Base-by-base conservation (phyloP, 2,888 invertebrate genomes). In the Conomelus anceps region DNA sequence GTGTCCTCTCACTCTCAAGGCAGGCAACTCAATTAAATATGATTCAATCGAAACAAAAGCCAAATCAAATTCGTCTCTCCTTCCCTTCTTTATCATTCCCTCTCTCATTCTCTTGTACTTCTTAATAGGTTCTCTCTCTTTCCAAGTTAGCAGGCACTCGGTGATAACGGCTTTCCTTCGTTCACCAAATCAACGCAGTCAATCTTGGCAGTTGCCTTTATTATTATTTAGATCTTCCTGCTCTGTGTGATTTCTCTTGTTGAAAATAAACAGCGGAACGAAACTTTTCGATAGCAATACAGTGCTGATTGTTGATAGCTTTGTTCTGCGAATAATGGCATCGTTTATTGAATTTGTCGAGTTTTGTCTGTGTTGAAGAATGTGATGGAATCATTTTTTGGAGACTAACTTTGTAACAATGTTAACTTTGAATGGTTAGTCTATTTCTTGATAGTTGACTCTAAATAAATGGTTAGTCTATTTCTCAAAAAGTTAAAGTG, bases 21-120 rank as follows among this genome's bases (percentile, higher is more conserved):
- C 63, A 63, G 63, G 86, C 90, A 89, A 89, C 90, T 90, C 90
- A 89, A 89, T 90, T 90, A 90, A 89, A 87, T 89, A 90, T 90
- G 90, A 90, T 90, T 90, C 89, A 89, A 90, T 90, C 90, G 88
- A 85, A 88, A 88, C 88, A 88, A 88, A 88, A 85, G 88, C 88
- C 85, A 88, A 88, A 88, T 88, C 88, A 88, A 84, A 88, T 88
- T 88, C 88, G 23, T n/a, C 23, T 23, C 22, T 63, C 23, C 34
- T 22, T 63, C 23, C 84, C 22, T 41, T 22, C 22, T 11, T 24
- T 88, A 29, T 22, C 63, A 22, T 24, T 63, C 88, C 22, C 13
- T 41, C 23, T 88, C 41, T 11, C n/a, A n/a, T n/a, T n/a, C n/a
- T n/a, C n/a, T n/a, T n/a, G n/a, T n/a, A n/a, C 34, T 34, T 34